Percentiles rank a stretch among this genome's conserved stretches.
phyloP scores from a whole-genome alignment of 30 jellyfish, hydroid and myxozoan genomes.

The Cassiopea xamachana region DNA sequence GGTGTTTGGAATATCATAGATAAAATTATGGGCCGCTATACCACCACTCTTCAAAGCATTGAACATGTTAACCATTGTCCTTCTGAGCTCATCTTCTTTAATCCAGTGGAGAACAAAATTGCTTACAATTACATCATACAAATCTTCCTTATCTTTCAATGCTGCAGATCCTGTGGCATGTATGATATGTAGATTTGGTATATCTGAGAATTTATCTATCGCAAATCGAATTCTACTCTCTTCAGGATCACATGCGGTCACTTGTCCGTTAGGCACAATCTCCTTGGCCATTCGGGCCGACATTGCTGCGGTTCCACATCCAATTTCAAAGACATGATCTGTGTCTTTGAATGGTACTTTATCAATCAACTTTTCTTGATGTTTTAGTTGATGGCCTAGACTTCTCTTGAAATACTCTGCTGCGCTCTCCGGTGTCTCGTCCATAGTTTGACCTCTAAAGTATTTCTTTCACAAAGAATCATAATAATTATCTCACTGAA shows the following conservation, averaged over 20 bases:
- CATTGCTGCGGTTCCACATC: slow-evolving; percentile 44
- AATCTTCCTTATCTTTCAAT: neutral
- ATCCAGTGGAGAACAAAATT: slow-evolving; percentile 37
- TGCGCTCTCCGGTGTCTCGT: neutral
- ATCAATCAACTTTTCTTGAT: neutral
- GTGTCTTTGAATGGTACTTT: neutral
- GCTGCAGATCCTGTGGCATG: slow-evolving; percentile 9
- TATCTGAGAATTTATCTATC: neutral
- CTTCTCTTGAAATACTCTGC: neutral
- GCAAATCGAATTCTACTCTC: slow-evolving; percentile 24
- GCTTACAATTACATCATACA: slow-evolving; percentile 31
- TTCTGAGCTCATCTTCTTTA: slow-evolving; percentile 15
- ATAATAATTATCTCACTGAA: no score
- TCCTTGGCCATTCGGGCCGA: slow-evolving; percentile 37
- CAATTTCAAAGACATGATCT: slow-evolving; percentile 20
- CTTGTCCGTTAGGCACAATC: slow-evolving; percentile 4
- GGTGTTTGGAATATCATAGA: neutral
- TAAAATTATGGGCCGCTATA: neutral
- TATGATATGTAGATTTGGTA: neutral
- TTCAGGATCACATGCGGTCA: slow-evolving; percentile 30
- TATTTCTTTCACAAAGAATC: no score
- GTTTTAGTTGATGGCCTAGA: neutral
- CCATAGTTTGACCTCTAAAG: no score
- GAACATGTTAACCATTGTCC: neutral
- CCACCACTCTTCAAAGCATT: slow-evolving; percentile 12